Evolutionary conservation across 2,888 invertebrate genomes (phyloP).

Genomic region (Drosophila nr. perissopoda): DNA sequence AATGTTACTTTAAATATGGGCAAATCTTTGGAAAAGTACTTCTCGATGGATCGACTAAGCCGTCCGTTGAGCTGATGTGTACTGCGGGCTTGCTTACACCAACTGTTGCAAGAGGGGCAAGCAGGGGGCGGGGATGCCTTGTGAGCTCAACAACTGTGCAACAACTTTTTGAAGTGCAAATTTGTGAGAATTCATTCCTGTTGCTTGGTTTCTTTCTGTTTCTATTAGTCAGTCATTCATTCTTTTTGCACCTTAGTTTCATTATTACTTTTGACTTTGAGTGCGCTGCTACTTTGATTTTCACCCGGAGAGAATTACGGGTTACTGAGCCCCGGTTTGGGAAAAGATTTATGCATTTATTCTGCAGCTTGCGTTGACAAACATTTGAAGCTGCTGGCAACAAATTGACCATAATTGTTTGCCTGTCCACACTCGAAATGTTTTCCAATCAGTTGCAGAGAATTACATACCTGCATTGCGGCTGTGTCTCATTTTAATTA

Average conservation of each 20-base stretch:
- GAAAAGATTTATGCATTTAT: constrained; percentile 24
- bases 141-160: constrained; percentile 47
- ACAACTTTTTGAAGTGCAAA: constrained; percentile 65
- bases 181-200: constrained; percentile 58
- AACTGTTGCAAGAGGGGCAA: neutral
- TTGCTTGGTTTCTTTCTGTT: constrained; percentile 41
- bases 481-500: constrained; percentile 44
- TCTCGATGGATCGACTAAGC: constrained; percentile 39
- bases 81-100: constrained; percentile 35
- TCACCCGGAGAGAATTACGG: neutral
- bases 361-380: constrained; percentile 16
- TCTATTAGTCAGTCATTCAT: constrained; percentile 17
- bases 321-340: constrained; percentile 1
- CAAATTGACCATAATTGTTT: constrained; percentile 38
- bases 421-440: constrained; percentile 27
- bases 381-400: constrained; percentile 7
- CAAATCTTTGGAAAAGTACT: constrained; percentile 39
- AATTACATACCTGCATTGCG: constrained; percentile 36
- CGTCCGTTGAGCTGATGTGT: constrained; percentile 45
- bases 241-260: constrained; percentile 37
- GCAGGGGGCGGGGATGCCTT: neutral
- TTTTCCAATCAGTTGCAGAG: constrained; percentile 7
- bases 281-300: constrained; percentile 40
- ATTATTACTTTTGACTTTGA: constrained; percentile 65
- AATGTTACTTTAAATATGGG: constrained; percentile 67